A percentile compares a stretch with the other conserved stretches of the same genome.
Evolutionary conservation across 2,888 invertebrate genomes (phyloP).

Genomic region (Drosophila neotestacea): DNA sequence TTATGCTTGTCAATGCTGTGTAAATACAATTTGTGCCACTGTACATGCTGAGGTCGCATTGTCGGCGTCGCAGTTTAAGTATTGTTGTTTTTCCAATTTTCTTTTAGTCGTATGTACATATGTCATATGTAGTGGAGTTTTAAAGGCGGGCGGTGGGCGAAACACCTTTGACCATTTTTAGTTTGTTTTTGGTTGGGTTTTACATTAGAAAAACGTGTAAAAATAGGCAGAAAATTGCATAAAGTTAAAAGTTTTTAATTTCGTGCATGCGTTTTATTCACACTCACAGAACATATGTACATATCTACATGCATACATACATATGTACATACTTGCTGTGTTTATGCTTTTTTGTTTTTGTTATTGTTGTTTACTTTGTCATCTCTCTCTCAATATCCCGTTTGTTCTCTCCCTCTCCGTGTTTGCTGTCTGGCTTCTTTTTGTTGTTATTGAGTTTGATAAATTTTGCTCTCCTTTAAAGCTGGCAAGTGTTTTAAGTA

Average conservation of each 20-base stretch:
- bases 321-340: conserved; percentile 24
- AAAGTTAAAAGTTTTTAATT: conserved; percentile 39
- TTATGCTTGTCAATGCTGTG: not conserved
- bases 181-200: conserved; percentile 28
- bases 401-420: not conserved
- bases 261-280: conserved; percentile 24
- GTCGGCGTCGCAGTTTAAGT: conserved; percentile 9
- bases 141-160: conserved; percentile 17
- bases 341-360: conserved; percentile 33
- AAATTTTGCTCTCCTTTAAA: conserved; percentile 26
- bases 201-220: conserved; percentile 40
- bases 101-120: not conserved
- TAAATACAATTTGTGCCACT: conserved; percentile 6
- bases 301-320: not conserved
- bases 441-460: conserved; percentile 31
- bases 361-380: conserved; percentile 31
- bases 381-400: conserved; percentile 1
- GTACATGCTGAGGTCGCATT: conserved; percentile 24
- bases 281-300: not conserved
- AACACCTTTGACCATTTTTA: conserved; percentile 12
- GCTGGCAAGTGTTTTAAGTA: conserved; percentile 29
- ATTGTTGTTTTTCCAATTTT: conserved; percentile 6
- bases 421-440: conserved; percentile 18
- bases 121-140: conserved; percentile 4
- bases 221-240: conserved; percentile 63